Conservation (phyloP, 2,113 vertebrate species). For the Gadus chalcogrammus region DNA sequence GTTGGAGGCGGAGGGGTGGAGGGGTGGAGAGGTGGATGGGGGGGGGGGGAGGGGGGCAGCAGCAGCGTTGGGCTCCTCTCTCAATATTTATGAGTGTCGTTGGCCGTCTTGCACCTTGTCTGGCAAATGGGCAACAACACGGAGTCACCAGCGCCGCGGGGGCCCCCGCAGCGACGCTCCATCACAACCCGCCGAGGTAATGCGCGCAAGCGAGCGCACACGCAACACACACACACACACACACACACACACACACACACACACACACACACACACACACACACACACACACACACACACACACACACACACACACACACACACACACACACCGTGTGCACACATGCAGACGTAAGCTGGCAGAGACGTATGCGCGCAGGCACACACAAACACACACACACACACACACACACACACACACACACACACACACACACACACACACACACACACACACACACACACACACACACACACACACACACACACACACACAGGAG, state of each 20-base stretch:
- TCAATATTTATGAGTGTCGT: slow-evolving; percentile 22
- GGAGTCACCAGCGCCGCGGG: slow-evolving; percentile 23
- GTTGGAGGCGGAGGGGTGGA: no score
- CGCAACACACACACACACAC: no score
- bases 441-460: not conserved
- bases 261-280: no score
- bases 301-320: no score
- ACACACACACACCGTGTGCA: no score
- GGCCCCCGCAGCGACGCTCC: slow-evolving; percentile 35
- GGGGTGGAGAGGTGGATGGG: no score
- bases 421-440: slow-evolving; percentile 1
- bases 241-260: slow-evolving; percentile 8
- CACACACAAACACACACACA: slow-evolving; percentile 8
- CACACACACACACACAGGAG: slow-evolving; percentile 35
- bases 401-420: no score
- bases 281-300: slow-evolving; percentile 4
- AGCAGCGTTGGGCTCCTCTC: slow-evolving; percentile 7
- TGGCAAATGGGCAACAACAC: slow-evolving; percentile 25
- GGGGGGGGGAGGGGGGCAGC: no score
- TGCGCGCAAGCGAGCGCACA: slow-evolving; percentile 12
- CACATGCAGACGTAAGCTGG: no score
- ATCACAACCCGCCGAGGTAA: slow-evolving; percentile 22
- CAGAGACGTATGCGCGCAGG: slow-evolving; percentile 21
- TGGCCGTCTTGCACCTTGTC: slow-evolving; percentile 14
- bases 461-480: no score